phyloP scores from a whole-genome alignment of 2,113 vertebrate species.

The Caloenas nicobarica region DNA sequence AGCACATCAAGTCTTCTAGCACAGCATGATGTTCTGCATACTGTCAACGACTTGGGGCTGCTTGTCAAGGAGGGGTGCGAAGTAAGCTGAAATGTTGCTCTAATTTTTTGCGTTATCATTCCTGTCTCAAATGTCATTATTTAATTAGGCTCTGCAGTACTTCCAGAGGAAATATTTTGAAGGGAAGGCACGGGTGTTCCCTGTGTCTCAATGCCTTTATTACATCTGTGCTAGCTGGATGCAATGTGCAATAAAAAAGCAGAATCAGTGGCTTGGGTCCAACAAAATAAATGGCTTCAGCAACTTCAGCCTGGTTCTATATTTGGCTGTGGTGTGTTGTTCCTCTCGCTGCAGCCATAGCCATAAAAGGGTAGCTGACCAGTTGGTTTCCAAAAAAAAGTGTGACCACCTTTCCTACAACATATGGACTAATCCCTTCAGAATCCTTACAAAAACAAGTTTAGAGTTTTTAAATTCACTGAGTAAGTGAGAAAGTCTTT shows the following conservation, averaged over 20 bases:
- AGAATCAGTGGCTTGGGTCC: constrained; percentile 26
- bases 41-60: constrained; percentile 36
- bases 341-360: background rate
- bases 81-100: constrained; percentile 48
- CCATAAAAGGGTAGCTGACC: constrained; percentile 60
- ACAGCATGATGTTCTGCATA: constrained; percentile 48
- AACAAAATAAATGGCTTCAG: background rate
- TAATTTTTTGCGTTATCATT: constrained; percentile 58
- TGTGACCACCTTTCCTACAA: constrained; percentile 3
- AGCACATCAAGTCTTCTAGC: constrained; percentile 19
- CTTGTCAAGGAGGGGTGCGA: constrained; percentile 50
- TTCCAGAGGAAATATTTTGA: constrained; percentile 66
- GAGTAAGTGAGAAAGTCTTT: background rate
- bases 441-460: constrained; percentile 6
- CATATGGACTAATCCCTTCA: background rate
- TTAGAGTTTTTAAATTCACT: background rate
- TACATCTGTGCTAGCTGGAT: constrained; percentile 49
- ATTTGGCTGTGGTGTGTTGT: constrained; percentile 50
- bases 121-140: constrained; percentile 59
- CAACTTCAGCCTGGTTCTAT: constrained; percentile 34
- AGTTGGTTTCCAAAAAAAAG: constrained; percentile 50
- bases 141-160: constrained; percentile 63
- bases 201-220: constrained; percentile 42
- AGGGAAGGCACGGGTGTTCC: constrained; percentile 49
- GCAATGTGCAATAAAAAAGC: constrained; percentile 10